Evolutionary conservation across 2,888 invertebrate genomes (phyloP).

Genomic region (Limnephilus marmoratus): DNA sequence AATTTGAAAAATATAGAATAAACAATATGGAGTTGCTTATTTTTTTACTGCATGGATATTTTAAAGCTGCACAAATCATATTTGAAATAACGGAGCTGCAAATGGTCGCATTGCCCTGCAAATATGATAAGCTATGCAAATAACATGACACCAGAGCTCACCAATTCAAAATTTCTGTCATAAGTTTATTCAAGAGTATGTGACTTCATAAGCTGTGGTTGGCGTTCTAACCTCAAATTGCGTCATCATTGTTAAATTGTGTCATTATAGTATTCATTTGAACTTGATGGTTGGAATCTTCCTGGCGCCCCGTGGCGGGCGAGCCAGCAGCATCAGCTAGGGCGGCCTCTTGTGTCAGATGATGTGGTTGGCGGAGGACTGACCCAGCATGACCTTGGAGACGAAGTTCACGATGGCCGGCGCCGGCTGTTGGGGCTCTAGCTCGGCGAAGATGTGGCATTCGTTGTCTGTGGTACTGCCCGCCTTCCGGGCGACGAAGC

Average conservation of each 20-base stretch:
- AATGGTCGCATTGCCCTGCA: background rate
- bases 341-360: conserved; percentile 70
- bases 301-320: conserved; percentile 27
- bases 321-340: conserved; percentile 44
- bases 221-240: background rate
- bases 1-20: background rate
- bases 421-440: conserved; percentile 96
- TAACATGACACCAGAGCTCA: background rate
- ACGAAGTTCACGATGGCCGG: conserved; percentile 95
- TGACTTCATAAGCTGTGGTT: background rate
- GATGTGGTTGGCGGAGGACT: conserved; percentile 70
- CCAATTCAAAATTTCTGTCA: no score
- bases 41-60: background rate
- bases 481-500: conserved; percentile 94
- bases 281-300: conserved; percentile 47
- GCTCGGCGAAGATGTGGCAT: conserved; percentile 97
- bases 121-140: background rate
- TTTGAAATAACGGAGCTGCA: background rate
- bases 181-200: no score
- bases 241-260: background rate
- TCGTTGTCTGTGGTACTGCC: conserved; percentile 93
- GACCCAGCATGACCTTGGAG: conserved; percentile 82
- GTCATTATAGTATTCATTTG: conserved; percentile 25
- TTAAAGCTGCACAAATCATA: background rate
- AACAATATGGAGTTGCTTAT: background rate